Conservation (phyloP, 2,888 invertebrate species). For the Sepioteuthis lessoniana region DNA sequence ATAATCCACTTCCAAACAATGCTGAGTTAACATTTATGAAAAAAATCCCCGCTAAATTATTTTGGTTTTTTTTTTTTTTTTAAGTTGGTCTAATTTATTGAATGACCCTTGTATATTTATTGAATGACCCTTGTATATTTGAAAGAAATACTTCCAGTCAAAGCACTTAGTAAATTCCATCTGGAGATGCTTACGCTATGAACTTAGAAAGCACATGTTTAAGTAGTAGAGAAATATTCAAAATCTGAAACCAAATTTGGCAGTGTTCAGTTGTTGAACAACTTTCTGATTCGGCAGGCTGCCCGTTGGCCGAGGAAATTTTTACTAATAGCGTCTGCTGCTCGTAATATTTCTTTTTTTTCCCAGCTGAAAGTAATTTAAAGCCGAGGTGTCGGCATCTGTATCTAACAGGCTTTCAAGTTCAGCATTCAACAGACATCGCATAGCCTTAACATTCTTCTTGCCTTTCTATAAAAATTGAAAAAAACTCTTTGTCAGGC, state of each 20-base stretch:
- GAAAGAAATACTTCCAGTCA: neutral
- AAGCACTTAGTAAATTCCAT: neutral
- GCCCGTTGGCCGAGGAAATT: neutral
- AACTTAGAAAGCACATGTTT: neutral
- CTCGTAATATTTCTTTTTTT: neutral
- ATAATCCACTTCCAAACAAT: too few species aligned
- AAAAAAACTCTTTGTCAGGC: neutral
- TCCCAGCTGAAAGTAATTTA: slow-evolving; percentile 15
- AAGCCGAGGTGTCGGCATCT: neutral
- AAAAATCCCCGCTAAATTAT: too few species aligned
- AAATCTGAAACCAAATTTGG: neutral
- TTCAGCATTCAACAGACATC: neutral
- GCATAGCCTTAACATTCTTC: neutral
- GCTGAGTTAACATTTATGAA: too few species aligned
- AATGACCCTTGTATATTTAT: too few species aligned
- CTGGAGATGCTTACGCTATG: neutral
- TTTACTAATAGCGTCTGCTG: neutral
- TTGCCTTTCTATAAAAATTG: neutral
- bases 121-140: too few species aligned
- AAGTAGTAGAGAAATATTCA: neutral
- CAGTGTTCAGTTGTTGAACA: neutral
- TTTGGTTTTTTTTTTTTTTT: too few species aligned
- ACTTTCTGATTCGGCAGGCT: neutral
- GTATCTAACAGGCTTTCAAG: neutral
- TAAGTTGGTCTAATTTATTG: too few species aligned